Percentiles rank a stretch among this genome's conserved stretches.
Conservation (phyloP, 2,797 vertebrate species). For the Delichon dasypus region DNA sequence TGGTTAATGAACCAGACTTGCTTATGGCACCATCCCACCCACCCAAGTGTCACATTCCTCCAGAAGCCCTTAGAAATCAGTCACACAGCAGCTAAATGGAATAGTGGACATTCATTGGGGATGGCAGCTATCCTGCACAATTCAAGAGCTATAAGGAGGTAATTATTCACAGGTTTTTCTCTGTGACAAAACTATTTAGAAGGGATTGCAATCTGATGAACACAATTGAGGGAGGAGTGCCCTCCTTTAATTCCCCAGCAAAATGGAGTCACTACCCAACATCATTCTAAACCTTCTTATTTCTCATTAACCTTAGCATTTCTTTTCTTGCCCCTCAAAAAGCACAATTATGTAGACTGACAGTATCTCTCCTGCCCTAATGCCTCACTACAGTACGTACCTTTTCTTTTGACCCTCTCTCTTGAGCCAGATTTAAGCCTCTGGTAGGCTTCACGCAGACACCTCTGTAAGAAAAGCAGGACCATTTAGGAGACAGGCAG, state of each 20-base stretch:
- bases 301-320: neutral
- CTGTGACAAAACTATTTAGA: slow-evolving; percentile 32
- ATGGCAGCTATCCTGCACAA: neutral
- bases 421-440: neutral
- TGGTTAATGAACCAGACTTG: neutral
- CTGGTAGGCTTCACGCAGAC: neutral
- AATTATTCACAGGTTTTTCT: slow-evolving; percentile 21
- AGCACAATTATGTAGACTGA: neutral
- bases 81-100: neutral
- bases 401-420: neutral
- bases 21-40: neutral
- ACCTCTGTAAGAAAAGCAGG: neutral
- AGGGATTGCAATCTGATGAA: neutral
- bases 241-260: neutral
- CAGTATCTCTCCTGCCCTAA: neutral
- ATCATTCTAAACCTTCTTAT: neutral
- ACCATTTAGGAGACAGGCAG: neutral
- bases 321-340: neutral
- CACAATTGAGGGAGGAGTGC: neutral
- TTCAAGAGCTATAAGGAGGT: slow-evolving; percentile 10
- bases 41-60: neutral
- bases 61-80: neutral
- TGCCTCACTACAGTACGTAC: neutral
- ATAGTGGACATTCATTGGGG: neutral
- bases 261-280: neutral